phyloP scores from a whole-genome alignment of 2,113 vertebrate species.

The Monopterus albus region DNA sequence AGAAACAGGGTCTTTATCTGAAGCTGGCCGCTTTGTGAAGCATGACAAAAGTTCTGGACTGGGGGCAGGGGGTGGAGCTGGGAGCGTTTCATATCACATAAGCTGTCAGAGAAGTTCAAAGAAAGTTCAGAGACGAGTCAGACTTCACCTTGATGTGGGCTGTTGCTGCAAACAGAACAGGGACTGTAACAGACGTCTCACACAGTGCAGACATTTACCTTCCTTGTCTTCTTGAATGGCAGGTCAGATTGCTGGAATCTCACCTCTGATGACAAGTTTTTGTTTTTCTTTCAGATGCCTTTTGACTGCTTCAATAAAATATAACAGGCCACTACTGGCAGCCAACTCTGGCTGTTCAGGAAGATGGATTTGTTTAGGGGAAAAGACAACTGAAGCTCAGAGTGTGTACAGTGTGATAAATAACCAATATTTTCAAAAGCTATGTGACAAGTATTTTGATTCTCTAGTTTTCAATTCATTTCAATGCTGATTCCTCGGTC shows the following conservation, averaged over 20 bases:
- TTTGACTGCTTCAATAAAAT: constrained; percentile 24
- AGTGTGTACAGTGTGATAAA: constrained; percentile 3
- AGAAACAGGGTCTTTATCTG: constrained; percentile 49
- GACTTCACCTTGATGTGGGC: constrained; percentile 62
- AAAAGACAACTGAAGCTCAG: constrained; percentile 8
- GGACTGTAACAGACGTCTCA: constrained; percentile 48
- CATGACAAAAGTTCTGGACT: constrained; percentile 56
- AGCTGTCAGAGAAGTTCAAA: constrained; percentile 74
- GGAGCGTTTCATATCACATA: constrained; percentile 45
- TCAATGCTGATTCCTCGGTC: constrained; percentile 26
- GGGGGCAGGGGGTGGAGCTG: not conserved
- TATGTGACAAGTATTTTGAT: constrained; percentile 12
- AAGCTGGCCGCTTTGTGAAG: constrained; percentile 53
- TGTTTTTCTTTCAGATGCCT: constrained; percentile 47
- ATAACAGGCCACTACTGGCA: constrained; percentile 21
- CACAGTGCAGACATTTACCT: constrained; percentile 39
- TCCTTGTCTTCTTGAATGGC: constrained; percentile 46
- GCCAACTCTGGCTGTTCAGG: constrained; percentile 8
- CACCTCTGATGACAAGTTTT: constrained; percentile 50
- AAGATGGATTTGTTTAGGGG: constrained; percentile 19
- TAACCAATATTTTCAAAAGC: constrained; percentile 4
- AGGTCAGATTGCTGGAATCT: constrained; percentile 44
- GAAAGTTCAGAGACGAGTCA: constrained; percentile 65
- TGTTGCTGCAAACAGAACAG: constrained; percentile 55
- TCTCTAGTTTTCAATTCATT: constrained; percentile 29